Conservation (phyloP, 1,140 invertebrate species). For the Cotesia chilonis region DNA sequence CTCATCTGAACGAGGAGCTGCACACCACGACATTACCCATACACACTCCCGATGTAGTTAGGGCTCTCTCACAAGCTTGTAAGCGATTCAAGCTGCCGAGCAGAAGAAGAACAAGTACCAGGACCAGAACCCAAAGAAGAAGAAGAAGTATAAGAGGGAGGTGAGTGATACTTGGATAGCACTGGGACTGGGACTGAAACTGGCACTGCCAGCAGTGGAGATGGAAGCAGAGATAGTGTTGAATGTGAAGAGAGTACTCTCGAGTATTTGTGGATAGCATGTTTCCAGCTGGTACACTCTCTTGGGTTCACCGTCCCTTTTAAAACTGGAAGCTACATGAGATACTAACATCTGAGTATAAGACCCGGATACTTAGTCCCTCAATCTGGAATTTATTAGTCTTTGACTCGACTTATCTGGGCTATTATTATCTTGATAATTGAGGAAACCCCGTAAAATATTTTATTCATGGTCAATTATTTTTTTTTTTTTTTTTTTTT, state of each 20-base stretch:
- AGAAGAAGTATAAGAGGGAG: too few species aligned
- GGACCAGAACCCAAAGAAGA: too few species aligned
- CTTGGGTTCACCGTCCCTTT: slow-evolving; percentile 31
- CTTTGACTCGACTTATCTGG: too few species aligned
- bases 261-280: not conserved
- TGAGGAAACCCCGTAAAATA: too few species aligned
- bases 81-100: slow-evolving; percentile 7
- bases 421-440: too few species aligned
- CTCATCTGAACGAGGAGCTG: slow-evolving; percentile 13
- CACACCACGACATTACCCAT: too few species aligned
- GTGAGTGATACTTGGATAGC: too few species aligned
- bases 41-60: slow-evolving; percentile 23
- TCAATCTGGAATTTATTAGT: not conserved
- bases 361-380: not conserved
- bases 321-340: not conserved
- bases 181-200: too few species aligned
- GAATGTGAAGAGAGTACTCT: slow-evolving; percentile 1
- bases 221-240: too few species aligned
- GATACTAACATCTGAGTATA: slow-evolving; percentile 14
- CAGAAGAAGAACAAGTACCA: slow-evolving; percentile 2
- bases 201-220: too few species aligned
- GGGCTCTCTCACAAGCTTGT: slow-evolving; percentile 29
- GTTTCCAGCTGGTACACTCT: slow-evolving; percentile 25
- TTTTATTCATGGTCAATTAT: too few species aligned
- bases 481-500: too few species aligned